phyloP scores from a whole-genome alignment of 1,140 invertebrate genomes.

The Agrilus planipennis region DNA sequence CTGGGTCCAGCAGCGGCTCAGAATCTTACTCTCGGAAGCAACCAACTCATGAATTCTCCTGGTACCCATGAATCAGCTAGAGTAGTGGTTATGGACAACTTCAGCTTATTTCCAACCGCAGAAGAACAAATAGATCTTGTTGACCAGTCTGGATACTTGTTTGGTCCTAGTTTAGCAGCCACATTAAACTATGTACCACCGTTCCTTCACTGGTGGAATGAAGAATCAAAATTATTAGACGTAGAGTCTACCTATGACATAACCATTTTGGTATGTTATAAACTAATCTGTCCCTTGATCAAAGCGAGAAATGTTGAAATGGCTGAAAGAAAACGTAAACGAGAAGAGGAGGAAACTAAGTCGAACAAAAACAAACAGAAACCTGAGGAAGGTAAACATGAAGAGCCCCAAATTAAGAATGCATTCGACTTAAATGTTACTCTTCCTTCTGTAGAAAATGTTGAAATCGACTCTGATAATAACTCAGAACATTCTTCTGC shows the following conservation, averaged over 20 bases:
- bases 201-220: constrained; percentile 76
- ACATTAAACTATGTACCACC: constrained; percentile 45
- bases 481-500: neutral
- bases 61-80: constrained; percentile 42
- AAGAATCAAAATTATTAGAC: constrained; percentile 72
- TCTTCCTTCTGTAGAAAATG: neutral
- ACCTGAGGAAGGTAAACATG: constrained; percentile 8
- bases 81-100: constrained; percentile 55
- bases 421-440: no score
- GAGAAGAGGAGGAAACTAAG: constrained; percentile 15
- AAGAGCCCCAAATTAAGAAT: neutral
- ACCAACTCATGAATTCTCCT: constrained; percentile 8
- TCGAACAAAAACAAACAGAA: constrained; percentile 23
- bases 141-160: constrained; percentile 52
- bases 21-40: constrained; percentile 40
- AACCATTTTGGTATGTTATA: constrained; percentile 50
- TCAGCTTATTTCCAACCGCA: constrained; percentile 48
- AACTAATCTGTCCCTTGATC: constrained; percentile 41
- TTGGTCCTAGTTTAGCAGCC: constrained; percentile 42
- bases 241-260: constrained; percentile 73
- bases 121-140: constrained; percentile 61
- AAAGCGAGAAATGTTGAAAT: constrained; percentile 26
- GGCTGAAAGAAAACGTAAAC: constrained; percentile 17
- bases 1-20: constrained; percentile 49
- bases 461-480: no score